Percentiles rank a stretch among this genome's conserved stretches.
Conservation (phyloP, 2,888 invertebrate species). For the Ptilodon capucinus region DNA sequence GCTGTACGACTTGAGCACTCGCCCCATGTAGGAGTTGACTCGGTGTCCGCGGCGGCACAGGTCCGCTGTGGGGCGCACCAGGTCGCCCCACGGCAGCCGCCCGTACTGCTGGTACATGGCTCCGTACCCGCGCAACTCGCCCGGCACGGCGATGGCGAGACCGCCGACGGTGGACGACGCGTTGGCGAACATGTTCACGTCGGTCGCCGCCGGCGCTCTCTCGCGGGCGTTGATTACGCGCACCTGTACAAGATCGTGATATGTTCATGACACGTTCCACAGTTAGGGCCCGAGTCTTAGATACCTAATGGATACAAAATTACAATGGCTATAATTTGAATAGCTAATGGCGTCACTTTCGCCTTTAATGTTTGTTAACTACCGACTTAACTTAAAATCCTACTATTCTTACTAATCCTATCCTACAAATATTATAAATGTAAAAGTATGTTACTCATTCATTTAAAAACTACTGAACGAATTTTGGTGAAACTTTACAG, state of each 20-base stretch:
- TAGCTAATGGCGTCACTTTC: no score
- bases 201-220: constrained; percentile 87
- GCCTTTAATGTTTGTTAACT: no score
- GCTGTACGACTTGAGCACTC: constrained; percentile 77
- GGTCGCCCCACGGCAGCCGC: constrained; percentile 88
- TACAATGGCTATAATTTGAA: no score
- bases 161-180: constrained; percentile 82
- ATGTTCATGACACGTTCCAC: no score
- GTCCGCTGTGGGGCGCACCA: constrained; percentile 90
- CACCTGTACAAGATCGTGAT: constrained; percentile 44
- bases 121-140: constrained; percentile 93
- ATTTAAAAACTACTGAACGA: no score
- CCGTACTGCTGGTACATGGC: constrained; percentile 89
- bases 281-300: no score
- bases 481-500: no score
- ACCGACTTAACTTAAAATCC: no score
- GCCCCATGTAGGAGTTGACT: constrained; percentile 86
- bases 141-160: constrained; percentile 92
- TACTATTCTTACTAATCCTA: no score
- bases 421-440: no score
- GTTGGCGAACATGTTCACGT: constrained; percentile 85
- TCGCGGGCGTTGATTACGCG: constrained; percentile 89
- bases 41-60: constrained; percentile 88
- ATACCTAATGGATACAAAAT: no score
- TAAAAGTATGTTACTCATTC: no score